These are phyloP conservation scores for Drosophila arizonae DNA, from an alignment of 1,140 invertebrate genomes.

Conservation along the genomic window DNA sequence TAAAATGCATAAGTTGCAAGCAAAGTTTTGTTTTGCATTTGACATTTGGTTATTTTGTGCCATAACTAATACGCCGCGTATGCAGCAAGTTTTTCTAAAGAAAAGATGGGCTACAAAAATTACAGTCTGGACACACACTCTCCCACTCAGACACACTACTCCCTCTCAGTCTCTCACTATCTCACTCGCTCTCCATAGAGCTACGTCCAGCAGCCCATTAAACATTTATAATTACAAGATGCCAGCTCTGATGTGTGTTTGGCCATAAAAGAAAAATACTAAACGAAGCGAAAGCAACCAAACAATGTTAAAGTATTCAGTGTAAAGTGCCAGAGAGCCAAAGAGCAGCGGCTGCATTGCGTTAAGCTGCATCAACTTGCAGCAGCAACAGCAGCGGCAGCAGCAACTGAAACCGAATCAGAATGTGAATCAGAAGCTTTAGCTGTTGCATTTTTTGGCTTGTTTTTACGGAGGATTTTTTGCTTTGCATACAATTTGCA, in stretches of 20 bases:
- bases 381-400: conserved; percentile 14
- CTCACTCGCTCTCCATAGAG: too few species aligned
- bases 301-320: conserved; percentile 71
- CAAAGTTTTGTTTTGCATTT: conserved; percentile 63
- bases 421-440: conserved; percentile 16
- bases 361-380: conserved; percentile 36
- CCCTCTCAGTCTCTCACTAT: background rate
- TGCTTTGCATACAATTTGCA: conserved; percentile 46
- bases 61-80: conserved; percentile 48
- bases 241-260: conserved; percentile 16
- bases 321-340: conserved; percentile 50
- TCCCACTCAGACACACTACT: background rate
- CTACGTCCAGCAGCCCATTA: conserved; percentile 45
- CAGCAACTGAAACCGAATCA: conserved; percentile 18
- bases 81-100: conserved; percentile 3
- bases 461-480: conserved; percentile 38
- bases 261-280: conserved; percentile 14
- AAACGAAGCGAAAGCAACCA: conserved; percentile 23
- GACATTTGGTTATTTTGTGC: conserved; percentile 42
- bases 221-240: conserved; percentile 77
- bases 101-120: background rate
- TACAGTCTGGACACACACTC: conserved; percentile 3
- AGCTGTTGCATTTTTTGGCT: conserved; percentile 40
- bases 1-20: conserved; percentile 75
- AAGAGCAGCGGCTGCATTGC: conserved; percentile 6